Conservation (phyloP, 1,140 invertebrate genomes). For the Drosophila nannoptera region DNA sequence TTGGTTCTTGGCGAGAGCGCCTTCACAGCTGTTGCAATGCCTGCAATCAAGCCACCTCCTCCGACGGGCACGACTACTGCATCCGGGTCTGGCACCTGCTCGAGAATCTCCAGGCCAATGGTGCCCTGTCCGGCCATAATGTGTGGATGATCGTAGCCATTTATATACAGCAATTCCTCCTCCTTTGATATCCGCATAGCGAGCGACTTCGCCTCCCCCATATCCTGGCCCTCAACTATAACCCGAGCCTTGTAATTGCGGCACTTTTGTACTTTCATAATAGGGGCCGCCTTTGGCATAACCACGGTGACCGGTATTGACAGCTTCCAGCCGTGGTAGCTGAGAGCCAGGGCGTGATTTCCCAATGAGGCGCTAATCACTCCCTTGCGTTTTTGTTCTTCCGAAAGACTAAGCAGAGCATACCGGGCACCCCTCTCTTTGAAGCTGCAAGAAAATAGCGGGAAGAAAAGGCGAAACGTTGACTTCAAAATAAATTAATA, state of each 20-base stretch:
- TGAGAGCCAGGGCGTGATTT: constrained; percentile 93
- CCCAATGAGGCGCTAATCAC: constrained; percentile 95
- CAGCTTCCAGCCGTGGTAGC: constrained; percentile 91
- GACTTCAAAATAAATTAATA: no score
- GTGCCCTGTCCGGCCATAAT: constrained; percentile 97
- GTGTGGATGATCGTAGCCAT: constrained; percentile 93
- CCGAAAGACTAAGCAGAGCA: constrained; percentile 87
- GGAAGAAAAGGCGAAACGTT: not conserved
- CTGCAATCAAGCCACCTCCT: constrained; percentile 93
- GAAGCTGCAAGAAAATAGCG: constrained; percentile 83
- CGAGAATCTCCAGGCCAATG: constrained; percentile 93
- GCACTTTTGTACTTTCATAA: constrained; percentile 96
- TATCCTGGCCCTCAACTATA: constrained; percentile 89
- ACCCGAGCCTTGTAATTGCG: constrained; percentile 90
- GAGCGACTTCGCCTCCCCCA: constrained; percentile 90
- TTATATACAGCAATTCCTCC: constrained; percentile 85
- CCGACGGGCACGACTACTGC: constrained; percentile 92
- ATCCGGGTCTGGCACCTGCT: constrained; percentile 88
- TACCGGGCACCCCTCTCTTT: constrained; percentile 95
- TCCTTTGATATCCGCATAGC: constrained; percentile 88
- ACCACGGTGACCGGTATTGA: constrained; percentile 93
- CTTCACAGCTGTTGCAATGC: constrained; percentile 92
- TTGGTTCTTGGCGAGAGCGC: constrained; percentile 88
- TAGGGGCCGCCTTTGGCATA: constrained; percentile 93
- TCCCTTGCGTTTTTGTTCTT: constrained; percentile 86